Evolutionary conservation across 2,888 invertebrate genomes (phyloP).

Genomic region (Latheticus oryzae): DNA sequence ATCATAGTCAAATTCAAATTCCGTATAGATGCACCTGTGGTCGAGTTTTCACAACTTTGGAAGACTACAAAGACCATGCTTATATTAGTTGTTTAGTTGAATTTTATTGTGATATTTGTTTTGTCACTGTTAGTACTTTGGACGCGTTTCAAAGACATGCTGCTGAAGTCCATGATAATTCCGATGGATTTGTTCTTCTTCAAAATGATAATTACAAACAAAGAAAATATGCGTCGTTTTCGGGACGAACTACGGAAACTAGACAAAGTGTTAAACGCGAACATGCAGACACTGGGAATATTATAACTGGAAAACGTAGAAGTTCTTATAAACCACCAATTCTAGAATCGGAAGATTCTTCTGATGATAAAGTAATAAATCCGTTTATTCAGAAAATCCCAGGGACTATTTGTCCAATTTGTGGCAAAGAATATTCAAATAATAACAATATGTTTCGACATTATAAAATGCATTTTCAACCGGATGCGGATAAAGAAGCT

Average conservation of each 20-base stretch:
- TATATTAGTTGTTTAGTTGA: slow-evolving; percentile 59
- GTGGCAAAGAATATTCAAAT: slow-evolving; percentile 69
- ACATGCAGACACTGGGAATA: slow-evolving; percentile 43
- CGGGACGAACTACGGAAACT: slow-evolving; percentile 22
- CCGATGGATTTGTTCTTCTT: slow-evolving; percentile 58
- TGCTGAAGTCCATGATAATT: slow-evolving; percentile 56
- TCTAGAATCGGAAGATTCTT: slow-evolving; percentile 55
- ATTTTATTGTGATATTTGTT: slow-evolving; percentile 63
- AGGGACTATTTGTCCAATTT: slow-evolving; percentile 66
- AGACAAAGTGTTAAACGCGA: slow-evolving; percentile 41
- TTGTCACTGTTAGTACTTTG: slow-evolving; percentile 54
- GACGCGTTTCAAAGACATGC: slow-evolving; percentile 61
- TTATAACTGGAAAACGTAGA: slow-evolving; percentile 45
- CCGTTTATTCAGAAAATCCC: slow-evolving; percentile 31
- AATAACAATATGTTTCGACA: slow-evolving; percentile 72
- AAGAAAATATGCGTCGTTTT: slow-evolving; percentile 20
- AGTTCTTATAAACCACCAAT: slow-evolving; percentile 43
- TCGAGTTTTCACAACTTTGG: slow-evolving; percentile 54
- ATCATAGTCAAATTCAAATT: slow-evolving; percentile 53
- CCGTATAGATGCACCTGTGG: slow-evolving; percentile 57
- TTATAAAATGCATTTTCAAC: slow-evolving; percentile 66
- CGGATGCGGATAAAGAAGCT: slow-evolving; percentile 60
- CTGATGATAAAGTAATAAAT: slow-evolving; percentile 36
- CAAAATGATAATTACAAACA: slow-evolving; percentile 56
- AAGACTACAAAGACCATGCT: slow-evolving; percentile 61